Conservation (phyloP, 2,113 vertebrate genomes). For the Ictalurus furcatus region DNA sequence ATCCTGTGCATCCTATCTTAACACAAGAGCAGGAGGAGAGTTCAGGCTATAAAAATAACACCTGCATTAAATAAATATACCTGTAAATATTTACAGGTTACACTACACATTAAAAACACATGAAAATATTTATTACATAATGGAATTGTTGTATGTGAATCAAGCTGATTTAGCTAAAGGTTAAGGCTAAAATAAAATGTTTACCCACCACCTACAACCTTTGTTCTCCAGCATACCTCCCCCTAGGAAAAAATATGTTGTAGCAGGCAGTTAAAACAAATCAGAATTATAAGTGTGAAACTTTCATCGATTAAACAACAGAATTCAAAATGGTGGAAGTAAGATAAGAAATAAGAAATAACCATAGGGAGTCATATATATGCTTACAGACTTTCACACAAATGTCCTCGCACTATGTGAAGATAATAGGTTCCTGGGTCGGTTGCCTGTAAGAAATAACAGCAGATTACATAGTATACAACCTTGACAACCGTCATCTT, state of each 20-base stretch:
- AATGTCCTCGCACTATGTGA: background rate
- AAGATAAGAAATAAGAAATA: slow-evolving; percentile 16
- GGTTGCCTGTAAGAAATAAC: slow-evolving; percentile 16
- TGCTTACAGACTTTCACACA: background rate
- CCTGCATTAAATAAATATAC: too few relatives aligned
- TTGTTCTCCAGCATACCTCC: background rate
- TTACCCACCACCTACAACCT: background rate
- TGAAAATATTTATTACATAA: background rate
- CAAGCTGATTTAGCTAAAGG: background rate
- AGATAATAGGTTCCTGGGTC: slow-evolving; percentile 27
- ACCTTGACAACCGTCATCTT: background rate
- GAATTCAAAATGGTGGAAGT: slow-evolving; percentile 23
- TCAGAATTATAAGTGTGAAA: background rate
- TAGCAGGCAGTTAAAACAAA: background rate
- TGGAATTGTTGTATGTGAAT: background rate
- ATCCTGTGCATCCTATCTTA: background rate
- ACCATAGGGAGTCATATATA: slow-evolving; percentile 18
- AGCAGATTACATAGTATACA: slow-evolving; percentile 21
- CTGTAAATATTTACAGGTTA: background rate
- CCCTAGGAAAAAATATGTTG: background rate
- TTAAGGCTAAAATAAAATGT: background rate
- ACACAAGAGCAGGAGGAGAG: background rate
- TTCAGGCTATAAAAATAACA: background rate
- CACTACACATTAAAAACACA: background rate
- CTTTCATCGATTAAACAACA: slow-evolving; percentile 36